phyloP scores from a whole-genome alignment of 2,797 vertebrate genomes.

The Catharus ustulatus region DNA sequence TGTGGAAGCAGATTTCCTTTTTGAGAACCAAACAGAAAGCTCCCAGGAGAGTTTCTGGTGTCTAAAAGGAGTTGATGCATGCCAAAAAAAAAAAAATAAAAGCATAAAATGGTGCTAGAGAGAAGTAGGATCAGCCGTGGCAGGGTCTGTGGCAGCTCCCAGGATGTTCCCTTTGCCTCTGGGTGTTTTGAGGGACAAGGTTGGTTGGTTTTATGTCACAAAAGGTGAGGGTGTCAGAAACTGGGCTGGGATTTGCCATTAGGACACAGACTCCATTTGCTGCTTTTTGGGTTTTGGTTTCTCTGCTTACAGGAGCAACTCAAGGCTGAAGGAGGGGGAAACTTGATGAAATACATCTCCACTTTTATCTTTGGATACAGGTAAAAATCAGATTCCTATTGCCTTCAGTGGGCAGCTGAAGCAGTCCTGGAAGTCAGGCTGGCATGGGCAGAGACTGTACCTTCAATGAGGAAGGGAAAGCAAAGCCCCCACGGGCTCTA shows the following conservation, averaged over 20 bases:
- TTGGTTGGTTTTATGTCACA: background rate
- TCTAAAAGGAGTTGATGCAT: background rate
- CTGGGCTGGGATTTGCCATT: background rate
- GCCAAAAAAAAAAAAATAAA: background rate
- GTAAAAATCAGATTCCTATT: background rate
- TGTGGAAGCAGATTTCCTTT: background rate
- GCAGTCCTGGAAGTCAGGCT: background rate
- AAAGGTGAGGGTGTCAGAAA: background rate
- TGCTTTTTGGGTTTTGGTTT: background rate
- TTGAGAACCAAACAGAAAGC: background rate
- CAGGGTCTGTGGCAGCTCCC: accelerated
- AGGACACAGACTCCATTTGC: background rate
- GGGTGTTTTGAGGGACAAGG: background rate
- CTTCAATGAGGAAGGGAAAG: background rate
- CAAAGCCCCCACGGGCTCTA: accelerated
- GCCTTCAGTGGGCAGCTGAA: background rate
- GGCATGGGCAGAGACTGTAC: background rate
- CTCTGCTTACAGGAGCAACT: background rate
- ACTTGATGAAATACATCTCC: background rate
- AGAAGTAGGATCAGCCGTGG: background rate
- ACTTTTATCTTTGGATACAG: background rate
- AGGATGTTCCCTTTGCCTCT: accelerated
- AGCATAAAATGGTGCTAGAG: background rate
- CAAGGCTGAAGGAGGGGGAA: background rate
- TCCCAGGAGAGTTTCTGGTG: background rate